phyloP scores from a whole-genome alignment of 2,113 vertebrate genomes.

The Hyaena hyaena region DNA sequence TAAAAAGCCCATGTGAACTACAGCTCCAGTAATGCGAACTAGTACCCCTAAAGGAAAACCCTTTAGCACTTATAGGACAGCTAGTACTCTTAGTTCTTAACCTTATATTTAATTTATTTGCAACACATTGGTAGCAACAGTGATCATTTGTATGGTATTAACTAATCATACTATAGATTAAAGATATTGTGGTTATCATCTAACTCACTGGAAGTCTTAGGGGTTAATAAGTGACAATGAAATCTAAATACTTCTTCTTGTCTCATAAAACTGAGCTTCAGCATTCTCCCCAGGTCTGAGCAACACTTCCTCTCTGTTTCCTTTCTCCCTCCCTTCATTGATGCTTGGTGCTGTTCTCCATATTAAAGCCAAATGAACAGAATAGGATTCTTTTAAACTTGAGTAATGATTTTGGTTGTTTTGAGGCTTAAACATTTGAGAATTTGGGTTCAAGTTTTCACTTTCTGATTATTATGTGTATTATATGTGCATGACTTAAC shows the following conservation, averaged over 20 bases:
- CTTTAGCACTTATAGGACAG: not conserved
- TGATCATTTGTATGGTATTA: not conserved
- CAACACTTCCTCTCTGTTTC: rapidly evolving
- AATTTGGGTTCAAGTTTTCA: not conserved
- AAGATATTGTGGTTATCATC: not conserved
- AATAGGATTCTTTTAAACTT: not conserved
- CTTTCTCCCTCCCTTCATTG: not conserved
- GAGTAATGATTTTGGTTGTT: not conserved
- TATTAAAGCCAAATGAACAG: not conserved
- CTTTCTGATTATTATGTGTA: not conserved
- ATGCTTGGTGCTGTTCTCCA: not conserved
- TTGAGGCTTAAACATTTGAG: not conserved
- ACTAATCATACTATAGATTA: not conserved
- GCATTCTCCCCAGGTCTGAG: rapidly evolving
- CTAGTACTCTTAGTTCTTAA: not conserved
- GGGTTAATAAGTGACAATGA: not conserved
- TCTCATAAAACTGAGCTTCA: not conserved
- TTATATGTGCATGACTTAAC: not conserved
- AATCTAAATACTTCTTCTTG: not conserved
- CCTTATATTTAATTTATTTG: not conserved
- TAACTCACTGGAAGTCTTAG: not conserved
- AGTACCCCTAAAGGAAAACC: not conserved
- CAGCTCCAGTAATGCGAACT: not conserved
- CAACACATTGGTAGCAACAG: not conserved
- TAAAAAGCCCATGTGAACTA: not conserved